Evolutionary conservation across 2,797 vertebrate genomes (phyloP), one percentile per base, ranked within the genome.

Genomic region (Pangasius larnaudii): DNA sequence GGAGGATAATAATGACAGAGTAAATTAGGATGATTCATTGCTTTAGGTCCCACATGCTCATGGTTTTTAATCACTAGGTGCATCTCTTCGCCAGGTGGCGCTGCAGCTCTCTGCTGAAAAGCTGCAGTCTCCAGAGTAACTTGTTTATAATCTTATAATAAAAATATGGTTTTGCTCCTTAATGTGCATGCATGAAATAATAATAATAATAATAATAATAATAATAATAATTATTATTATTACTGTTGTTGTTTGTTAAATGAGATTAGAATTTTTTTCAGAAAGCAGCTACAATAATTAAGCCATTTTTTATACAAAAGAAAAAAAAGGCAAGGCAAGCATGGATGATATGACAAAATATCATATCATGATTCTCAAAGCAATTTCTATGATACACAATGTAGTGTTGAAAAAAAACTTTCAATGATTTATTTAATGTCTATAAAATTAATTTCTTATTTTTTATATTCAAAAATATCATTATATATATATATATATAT

Each of bases 21-120:
- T 89, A 91, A 94, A 94, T 94, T 92, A 94, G 91, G 91, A 92
- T 93, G 92, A 95, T 87, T 94, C 91, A 94, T 94, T 91, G 93
- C 84, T 91, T 90, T 91, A 27, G 58, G 16, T 71, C 61, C 24
- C 24, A 59, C 4, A 18, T 86, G 49, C 74, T 87, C 51, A 78
- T 16, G 5, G 49, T 11, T 74, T 51, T 88, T 1, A 63, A 80
- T 27, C 65, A 75, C n/a, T 4, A 8, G 49, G 36, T 33, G 46
- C 51, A 9, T 65, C 69, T 51, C 10, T 19, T 56, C 90, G 91
- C 79, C 72, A 84, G 86, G 39, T 65, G 53, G 89, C 7, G 30
- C 69, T 51, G 61, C 22, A 81, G 49, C 33, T 63, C 24, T n/a
- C 49, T 39, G 51, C 30, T 58, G 69, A 56, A 85, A 58, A 33